A percentile compares a stretch with the other conserved stretches of the same genome.
Conservation (phyloP, 2,113 vertebrate genomes). For the Mus musculus region DNA sequence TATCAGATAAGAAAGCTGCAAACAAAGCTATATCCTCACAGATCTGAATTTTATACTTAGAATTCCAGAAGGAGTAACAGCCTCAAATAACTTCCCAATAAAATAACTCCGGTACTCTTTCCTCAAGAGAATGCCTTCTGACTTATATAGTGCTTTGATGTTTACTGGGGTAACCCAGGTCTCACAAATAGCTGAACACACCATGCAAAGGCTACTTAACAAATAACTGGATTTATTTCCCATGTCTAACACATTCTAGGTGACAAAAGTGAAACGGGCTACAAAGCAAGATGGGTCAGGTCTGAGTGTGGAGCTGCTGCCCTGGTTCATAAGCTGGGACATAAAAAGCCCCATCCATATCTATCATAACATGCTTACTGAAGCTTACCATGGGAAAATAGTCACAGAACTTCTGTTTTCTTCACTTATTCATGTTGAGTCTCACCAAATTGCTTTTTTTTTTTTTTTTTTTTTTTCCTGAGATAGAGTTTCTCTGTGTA, state of each 20-base stretch:
- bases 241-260: conserved; percentile 3
- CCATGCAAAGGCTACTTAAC: background rate
- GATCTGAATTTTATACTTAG: background rate
- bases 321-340: background rate
- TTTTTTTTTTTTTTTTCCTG: background rate
- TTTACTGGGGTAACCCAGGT: conserved; percentile 42
- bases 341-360: background rate
- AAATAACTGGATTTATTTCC: conserved; percentile 33
- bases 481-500: too few species aligned
- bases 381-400: conserved; percentile 18
- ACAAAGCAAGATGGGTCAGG: background rate
- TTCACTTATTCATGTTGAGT: conserved; percentile 32
- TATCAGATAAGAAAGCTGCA: conserved; percentile 3
- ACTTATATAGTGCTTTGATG: conserved; percentile 37
- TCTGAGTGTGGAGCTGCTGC: background rate
- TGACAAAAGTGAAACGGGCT: background rate
- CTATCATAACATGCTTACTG: conserved; percentile 23
- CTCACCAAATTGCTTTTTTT: background rate
- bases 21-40: background rate
- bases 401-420: background rate
- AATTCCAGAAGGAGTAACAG: background rate
- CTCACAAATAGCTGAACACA: background rate
- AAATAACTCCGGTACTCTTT: background rate
- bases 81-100: conserved; percentile 2
- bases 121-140: conserved; percentile 16